Conservation (phyloP, 1,140 invertebrate species). For the Oedothorax gibbosus region DNA sequence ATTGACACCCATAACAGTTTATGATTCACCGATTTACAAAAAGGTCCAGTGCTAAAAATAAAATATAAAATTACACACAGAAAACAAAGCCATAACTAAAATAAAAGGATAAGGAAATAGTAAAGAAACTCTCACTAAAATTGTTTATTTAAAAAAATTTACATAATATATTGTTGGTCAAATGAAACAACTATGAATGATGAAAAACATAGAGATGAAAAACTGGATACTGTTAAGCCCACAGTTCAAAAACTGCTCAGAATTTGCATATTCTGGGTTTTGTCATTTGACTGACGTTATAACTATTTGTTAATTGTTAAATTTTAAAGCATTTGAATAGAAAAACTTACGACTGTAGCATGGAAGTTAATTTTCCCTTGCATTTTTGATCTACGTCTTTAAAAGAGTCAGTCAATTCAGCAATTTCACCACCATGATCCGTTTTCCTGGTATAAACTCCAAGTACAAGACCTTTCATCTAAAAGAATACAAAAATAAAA, state of each 20-base stretch:
- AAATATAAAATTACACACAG: background rate
- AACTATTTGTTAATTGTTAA: background rate
- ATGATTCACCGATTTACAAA: slow-evolving; percentile 37
- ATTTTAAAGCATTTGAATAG: background rate
- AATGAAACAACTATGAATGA: background rate
- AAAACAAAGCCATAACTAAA: background rate
- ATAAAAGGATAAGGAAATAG: background rate
- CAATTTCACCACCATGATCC: slow-evolving; percentile 10
- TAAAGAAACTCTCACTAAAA: too few species aligned
- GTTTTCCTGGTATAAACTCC: slow-evolving; percentile 23
- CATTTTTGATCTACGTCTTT: slow-evolving; percentile 35
- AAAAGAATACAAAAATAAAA: background rate
- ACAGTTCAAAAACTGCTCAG: background rate
- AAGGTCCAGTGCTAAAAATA: slow-evolving; percentile 44
- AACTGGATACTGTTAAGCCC: background rate
- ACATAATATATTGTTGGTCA: background rate
- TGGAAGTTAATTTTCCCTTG: slow-evolving; percentile 13
- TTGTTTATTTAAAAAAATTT: background rate
- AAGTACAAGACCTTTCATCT: slow-evolving; percentile 50
- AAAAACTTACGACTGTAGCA: slow-evolving; percentile 25
- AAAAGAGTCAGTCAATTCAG: slow-evolving; percentile 22
- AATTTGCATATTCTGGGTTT: background rate
- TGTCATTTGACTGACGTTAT: background rate
- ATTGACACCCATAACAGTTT: slow-evolving; percentile 33
- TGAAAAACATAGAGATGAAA: background rate